These are phyloP conservation scores for Xylota sylvarum DNA, from an alignment of 2,888 invertebrate genomes.

Conservation along the genomic window DNA sequence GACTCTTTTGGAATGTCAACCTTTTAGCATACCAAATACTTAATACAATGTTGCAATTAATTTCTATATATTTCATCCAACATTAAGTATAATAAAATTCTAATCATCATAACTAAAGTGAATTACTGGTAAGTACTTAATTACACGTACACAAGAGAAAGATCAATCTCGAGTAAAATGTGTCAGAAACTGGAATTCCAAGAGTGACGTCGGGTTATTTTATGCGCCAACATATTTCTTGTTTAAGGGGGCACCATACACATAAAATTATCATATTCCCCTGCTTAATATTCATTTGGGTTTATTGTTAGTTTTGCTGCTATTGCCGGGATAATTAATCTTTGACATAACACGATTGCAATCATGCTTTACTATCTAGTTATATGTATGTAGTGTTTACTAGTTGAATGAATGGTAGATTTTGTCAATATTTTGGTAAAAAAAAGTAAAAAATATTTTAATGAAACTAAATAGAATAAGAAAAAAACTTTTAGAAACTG, in stretches of 20 bases:
- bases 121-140: not conserved
- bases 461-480: too few relatives aligned
- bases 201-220: constrained; percentile 23
- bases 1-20: not conserved
- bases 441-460: not conserved
- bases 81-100: not conserved
- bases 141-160: not conserved
- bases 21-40: not conserved
- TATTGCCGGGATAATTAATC: constrained; percentile 22
- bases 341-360: constrained; percentile 19
- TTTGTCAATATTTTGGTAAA: not conserved
- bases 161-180: constrained; percentile 13
- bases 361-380: not conserved
- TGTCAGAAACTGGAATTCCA: constrained; percentile 45
- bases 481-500: not conserved
- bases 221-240: constrained; percentile 22
- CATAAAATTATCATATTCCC: constrained; percentile 56
- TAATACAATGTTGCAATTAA: not conserved
- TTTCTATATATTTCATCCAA: not conserved
- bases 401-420: not conserved
- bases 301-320: constrained; percentile 25
- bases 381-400: not conserved
- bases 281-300: constrained; percentile 40
- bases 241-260: not conserved
- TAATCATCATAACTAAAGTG: not conserved